Evolutionary conservation across 2,888 invertebrate genomes (phyloP).

Genomic region (Perizoma flavofasciatum): DNA sequence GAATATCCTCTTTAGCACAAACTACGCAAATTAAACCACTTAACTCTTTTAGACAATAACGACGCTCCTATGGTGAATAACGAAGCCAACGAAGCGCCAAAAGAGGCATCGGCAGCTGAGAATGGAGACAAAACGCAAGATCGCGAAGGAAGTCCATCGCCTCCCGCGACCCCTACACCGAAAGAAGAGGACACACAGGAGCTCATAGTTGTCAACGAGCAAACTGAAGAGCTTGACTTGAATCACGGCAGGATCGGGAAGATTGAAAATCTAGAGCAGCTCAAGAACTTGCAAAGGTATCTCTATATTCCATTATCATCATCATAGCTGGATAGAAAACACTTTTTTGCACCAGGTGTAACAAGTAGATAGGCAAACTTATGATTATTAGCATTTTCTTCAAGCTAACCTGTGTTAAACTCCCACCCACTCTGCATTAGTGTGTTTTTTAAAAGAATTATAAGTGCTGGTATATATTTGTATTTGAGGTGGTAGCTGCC

Average conservation of each 20-base stretch:
- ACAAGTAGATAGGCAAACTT: neutral
- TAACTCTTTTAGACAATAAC: conserved; percentile 49
- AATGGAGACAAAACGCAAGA: conserved; percentile 30
- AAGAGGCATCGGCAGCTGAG: conserved; percentile 20
- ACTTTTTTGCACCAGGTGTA: too few relatives aligned
- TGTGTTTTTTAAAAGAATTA: too few relatives aligned
- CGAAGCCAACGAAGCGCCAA: conserved; percentile 41
- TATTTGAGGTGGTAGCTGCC: too few relatives aligned
- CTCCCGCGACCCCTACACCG: conserved; percentile 59
- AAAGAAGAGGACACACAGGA: conserved; percentile 79
- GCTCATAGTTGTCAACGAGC: conserved; percentile 86
- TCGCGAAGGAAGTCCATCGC: conserved; percentile 54
- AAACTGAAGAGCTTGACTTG: conserved; percentile 90
- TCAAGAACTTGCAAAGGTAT: conserved; percentile 88
- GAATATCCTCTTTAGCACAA: neutral
- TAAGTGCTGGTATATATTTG: too few relatives aligned
- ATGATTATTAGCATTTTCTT: neutral
- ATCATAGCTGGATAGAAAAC: too few relatives aligned
- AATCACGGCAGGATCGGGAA: conserved; percentile 94
- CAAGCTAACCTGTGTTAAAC: neutral
- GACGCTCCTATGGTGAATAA: conserved; percentile 49
- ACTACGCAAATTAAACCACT: conserved; percentile 9
- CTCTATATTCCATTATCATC: too few relatives aligned
- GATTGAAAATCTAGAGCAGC: conserved; percentile 91
- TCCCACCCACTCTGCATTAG: too few relatives aligned